Evolutionary conservation across 2,888 invertebrate genomes (phyloP), one percentile per base, ranked within the genome.

Genomic region (Temnothorax rugatulus): DNA sequence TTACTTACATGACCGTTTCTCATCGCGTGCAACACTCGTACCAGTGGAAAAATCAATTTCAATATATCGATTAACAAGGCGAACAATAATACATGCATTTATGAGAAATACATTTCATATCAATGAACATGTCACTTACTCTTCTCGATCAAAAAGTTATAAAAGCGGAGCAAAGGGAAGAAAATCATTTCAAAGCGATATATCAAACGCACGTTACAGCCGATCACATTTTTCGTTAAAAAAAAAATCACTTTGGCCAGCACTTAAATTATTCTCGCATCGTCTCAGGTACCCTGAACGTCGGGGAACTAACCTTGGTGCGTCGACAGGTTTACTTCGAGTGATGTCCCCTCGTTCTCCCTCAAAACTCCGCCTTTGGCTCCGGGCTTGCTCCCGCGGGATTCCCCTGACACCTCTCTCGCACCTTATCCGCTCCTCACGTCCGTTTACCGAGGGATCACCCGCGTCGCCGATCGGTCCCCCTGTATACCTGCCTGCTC

Each of bases 251-350:
- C 71, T 69, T 4, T 15, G 34, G 1, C 21, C 38, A n/a, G 9
- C 44, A 38, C 11, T 34, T 21, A 64, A 64, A 76, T 18, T 38
- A 34, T 29, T 47, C 34, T 59, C 44, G 15, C 34, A 21, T 34
- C 38, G 25, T 41, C 25, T 41, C 44, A 21, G 18, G 76, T 21
- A 50, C 41, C 18, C 57, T 21, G 15, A 44, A 57, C 25, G 9
- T 52, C 18, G 13, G 18, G 79, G 25, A 54, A 93, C 93, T 90
- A 86, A 94, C 94, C 94, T 91, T 91, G 90, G 85, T 90, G 89
- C 92, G 93, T 92, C 94, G 94, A 94, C 94, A 94, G 94, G 94
- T 88, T 94, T 93, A 91, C 88, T 85, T 85, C 75, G 85, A 88
- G 69, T 84, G 89, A 73, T 66, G 77, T 75, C 71, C 34, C 57